Conservation (phyloP, 2,113 vertebrate genomes). For the Pseudopodoces humilis region DNA sequence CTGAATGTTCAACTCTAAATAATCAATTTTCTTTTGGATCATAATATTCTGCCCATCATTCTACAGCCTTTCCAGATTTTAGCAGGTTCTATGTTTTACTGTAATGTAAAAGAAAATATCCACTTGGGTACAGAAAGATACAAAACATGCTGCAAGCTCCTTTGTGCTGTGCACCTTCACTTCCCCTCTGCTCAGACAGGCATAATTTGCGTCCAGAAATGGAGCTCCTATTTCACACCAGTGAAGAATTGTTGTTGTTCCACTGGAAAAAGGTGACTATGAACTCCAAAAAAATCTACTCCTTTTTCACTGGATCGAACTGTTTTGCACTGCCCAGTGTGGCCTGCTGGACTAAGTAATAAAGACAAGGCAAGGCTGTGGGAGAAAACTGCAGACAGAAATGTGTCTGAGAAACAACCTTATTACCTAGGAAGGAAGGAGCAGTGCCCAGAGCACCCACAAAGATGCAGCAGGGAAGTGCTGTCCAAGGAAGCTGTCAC, state of each 20-base stretch:
- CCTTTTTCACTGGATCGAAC: neutral
- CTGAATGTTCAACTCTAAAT: neutral
- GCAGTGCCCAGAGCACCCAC: neutral
- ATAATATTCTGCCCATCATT: neutral
- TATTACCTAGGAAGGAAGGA: neutral
- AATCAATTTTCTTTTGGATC: neutral
- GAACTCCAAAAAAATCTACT: neutral
- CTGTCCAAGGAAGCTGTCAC: neutral
- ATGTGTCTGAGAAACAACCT: neutral
- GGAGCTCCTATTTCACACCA: neutral
- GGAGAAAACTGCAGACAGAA: neutral
- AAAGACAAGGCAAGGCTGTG: neutral
- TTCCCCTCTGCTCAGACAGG: neutral
- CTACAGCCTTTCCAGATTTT: neutral
- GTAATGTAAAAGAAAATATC: neutral
- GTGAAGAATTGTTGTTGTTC: neutral
- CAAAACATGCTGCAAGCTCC: neutral
- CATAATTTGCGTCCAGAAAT: neutral
- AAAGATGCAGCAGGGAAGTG: neutral
- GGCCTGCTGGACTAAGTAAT: neutral
- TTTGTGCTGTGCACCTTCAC: neutral
- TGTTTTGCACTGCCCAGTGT: neutral
- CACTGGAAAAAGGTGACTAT: neutral
- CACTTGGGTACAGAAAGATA: neutral
- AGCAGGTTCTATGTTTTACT: conserved; percentile 3